phyloP scores from a whole-genome alignment of 2,113 vertebrate genomes.

The Mustela nigripes region DNA sequence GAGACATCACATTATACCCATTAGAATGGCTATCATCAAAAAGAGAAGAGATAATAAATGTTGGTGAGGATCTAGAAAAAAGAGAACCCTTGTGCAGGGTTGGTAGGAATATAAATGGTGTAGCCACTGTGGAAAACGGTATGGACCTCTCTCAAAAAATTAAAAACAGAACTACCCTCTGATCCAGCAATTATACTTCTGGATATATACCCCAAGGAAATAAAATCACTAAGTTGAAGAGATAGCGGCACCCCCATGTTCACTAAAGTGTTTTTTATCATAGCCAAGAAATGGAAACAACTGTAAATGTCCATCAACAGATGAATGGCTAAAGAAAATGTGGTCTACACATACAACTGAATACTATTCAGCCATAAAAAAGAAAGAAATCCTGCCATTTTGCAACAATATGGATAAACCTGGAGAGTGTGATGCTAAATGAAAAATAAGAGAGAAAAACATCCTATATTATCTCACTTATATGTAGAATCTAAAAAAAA shows the following conservation, averaged over 20 bases:
- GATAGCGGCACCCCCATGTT: neutral
- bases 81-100: neutral
- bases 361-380: neutral
- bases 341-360: neutral
- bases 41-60: neutral
- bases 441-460: neutral
- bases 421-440: neutral
- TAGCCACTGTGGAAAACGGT: neutral
- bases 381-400: neutral
- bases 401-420: neutral
- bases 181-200: neutral
- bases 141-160: neutral
- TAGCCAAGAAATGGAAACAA: neutral
- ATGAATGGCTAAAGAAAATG: neutral
- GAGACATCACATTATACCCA: neutral
- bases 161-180: neutral
- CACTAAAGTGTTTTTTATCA: neutral
- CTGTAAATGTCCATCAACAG: neutral
- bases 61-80: neutral
- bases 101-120: neutral
- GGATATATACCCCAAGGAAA: neutral
- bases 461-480: neutral
- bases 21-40: neutral
- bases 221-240: neutral
- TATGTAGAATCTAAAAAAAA: neutral